These are phyloP conservation scores for Plectrocnemia conspersa DNA, from an alignment of 1,140 invertebrate genomes.

Conservation along the genomic window DNA sequence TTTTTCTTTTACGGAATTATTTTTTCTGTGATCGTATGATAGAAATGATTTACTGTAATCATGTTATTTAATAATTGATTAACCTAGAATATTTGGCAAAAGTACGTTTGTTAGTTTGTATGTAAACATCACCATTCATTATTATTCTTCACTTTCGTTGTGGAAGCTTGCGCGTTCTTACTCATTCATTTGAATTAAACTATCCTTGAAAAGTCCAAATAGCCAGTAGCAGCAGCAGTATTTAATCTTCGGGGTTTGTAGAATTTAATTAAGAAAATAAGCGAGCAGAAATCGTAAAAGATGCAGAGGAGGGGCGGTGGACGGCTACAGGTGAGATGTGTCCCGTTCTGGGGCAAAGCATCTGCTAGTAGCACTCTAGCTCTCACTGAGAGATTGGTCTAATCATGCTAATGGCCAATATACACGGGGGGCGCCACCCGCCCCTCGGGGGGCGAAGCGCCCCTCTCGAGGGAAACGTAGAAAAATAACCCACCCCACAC, in stretches of 20 bases:
- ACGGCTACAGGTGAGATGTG: conserved; percentile 25
- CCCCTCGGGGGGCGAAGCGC: conserved; percentile 6
- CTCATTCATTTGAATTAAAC: too few relatives aligned
- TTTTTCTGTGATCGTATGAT: background rate
- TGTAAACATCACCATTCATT: too few relatives aligned
- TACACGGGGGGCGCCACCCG: conserved; percentile 21
- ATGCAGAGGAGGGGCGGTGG: too few relatives aligned
- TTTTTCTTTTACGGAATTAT: too few relatives aligned
- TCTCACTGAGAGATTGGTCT: conserved; percentile 30
- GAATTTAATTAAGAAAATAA: conserved; percentile 17
- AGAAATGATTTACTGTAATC: background rate
- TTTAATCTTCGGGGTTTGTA: too few relatives aligned
- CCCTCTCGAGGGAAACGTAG: conserved; percentile 1
- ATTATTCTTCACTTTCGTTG: too few relatives aligned
- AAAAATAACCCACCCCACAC: conserved; percentile 6
- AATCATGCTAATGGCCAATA: conserved; percentile 36
- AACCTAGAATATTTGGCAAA: too few relatives aligned
- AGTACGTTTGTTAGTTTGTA: too few relatives aligned
- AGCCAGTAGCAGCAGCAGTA: too few relatives aligned
- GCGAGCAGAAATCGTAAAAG: background rate
- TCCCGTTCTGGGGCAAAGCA: conserved; percentile 16
- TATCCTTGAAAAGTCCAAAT: too few relatives aligned
- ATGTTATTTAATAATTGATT: background rate
- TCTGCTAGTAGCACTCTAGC: conserved; percentile 15
- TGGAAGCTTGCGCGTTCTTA: too few relatives aligned